Evolutionary conservation across 2,888 invertebrate genomes (phyloP), one percentile per base, ranked within the genome.

Genomic region (Calliscelio sp.): DNA sequence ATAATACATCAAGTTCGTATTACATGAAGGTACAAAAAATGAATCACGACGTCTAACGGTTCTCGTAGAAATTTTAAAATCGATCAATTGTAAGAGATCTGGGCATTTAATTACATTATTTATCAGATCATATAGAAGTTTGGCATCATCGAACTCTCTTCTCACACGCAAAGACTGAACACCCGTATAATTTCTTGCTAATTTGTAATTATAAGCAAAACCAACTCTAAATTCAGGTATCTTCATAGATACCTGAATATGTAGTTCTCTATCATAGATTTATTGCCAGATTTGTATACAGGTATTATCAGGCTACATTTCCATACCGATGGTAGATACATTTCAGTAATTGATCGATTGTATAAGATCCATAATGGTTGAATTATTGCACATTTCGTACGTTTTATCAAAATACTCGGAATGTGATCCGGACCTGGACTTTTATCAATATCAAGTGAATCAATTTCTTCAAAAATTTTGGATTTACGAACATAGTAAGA

Each of bases 231-330:
- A 28, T 6, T 28, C 28, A 28, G 28, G 8, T 28, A 28, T 28
- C n/a, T n/a, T n/a, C n/a, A n/a, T 24, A 70, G 14, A 0, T 44
- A 59, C 14, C 68, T 68, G 1, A 68, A 57, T 24, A 46, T 38
- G 20, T 70, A 78, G 20, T 78, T 78, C 10, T 24, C n/a, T 5
- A 59, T 28, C 0, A 22, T 8, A 11, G 57, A 68, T n/a, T 24
- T 78, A 24, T 35, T 14, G 2, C 68, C 78, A 4, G 49, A 46
- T 41, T 70, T 78, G 18, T 59, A 38, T n/a, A 70, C 57, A 0
- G 78, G 70, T 14, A 20, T 46, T 0, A 78, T 59, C 4, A 25
- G 16, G 1, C 57, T 55, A 1, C 24, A 18, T 22, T 68, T 78
- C 68, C 68, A 78, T n/a, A n/a, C n/a, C n/a, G 1, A 22, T 14